Conservation (phyloP, 37 sponge, comb jelly and placozoan species). For the Theonella swinhoei region DNA sequence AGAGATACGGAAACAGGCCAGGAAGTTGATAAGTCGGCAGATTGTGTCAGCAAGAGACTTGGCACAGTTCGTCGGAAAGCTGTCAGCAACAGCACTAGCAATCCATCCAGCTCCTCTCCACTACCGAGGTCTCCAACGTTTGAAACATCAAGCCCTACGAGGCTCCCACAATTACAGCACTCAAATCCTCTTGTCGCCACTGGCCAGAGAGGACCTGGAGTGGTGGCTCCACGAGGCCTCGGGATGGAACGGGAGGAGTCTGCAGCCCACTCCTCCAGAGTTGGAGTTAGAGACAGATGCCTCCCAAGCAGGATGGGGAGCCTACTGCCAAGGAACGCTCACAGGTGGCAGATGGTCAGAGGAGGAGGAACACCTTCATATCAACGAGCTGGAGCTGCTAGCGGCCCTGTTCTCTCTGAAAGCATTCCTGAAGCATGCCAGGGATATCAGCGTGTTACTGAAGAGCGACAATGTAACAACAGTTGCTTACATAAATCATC, state of each 20-base stretch:
- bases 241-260: slow-evolving; percentile 18
- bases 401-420: slow-evolving; percentile 36
- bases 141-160: neutral
- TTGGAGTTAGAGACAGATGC: slow-evolving; percentile 50
- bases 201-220: slow-evolving; percentile 8
- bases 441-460: neutral
- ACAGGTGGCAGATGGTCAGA: slow-evolving; percentile 51
- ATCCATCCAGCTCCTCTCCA: slow-evolving; percentile 19
- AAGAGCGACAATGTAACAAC: slow-evolving; percentile 32
- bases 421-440: slow-evolving; percentile 15
- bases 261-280: slow-evolving; percentile 11
- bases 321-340: neutral
- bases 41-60: neutral
- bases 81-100: slow-evolving; percentile 8
- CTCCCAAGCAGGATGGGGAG: slow-evolving; percentile 52
- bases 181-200: neutral
- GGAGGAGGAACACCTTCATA: slow-evolving; percentile 33
- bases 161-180: neutral
- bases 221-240: slow-evolving; percentile 24
- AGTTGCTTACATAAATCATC: slow-evolving; percentile 19
- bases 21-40: neutral
- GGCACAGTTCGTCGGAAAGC: slow-evolving; percentile 5
- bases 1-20: neutral
- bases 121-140: slow-evolving; percentile 6
- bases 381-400: slow-evolving; percentile 52